Base-by-base conservation (phyloP, 2,888 invertebrate species). In the Dasysyrphus tricinctus region DNA sequence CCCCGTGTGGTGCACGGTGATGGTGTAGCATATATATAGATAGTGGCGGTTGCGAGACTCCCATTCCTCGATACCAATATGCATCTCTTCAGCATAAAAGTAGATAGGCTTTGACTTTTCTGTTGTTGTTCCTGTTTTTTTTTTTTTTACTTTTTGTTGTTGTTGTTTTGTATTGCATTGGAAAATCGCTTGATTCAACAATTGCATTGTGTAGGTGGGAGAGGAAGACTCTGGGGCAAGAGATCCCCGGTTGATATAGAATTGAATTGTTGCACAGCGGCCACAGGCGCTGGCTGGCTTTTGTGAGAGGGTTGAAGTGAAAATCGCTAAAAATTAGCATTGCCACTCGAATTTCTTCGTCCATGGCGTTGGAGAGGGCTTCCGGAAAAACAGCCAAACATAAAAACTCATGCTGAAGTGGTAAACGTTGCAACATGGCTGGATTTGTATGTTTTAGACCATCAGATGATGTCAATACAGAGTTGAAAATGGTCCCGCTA, bases 311-410 rank as follows among this genome's bases (percentile, higher is more conserved):
- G 29, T 69, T 74, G 61, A 83, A 84, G 65, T 42, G 82, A 86
- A 86, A 86, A 86, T 79, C 78, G 86, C 65, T 82, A 86, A 86
- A 86, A 82, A 86, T 86, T 86, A 81, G 86, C 86, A 78, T 82
- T 70, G 78, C 81, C 78, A 79, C 65, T 81, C 74, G 72, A 82
- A 74, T 82, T 74, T 86, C 86, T 86, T 86, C 82, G 75, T 86
- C 78, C 74, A 34, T 80, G 80, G 63, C 44, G 57, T 74, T 54
- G 54, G 54, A 51, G 54, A 54, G 69, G 29, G 56, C 61, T 63
- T 37, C 65, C 69, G 77, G 69, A 73, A 74, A 65, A 63, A 37
- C 72, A 59, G 61, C 63, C 86, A 75, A 86, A 86, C 86, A 86
- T 77, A 86, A 70, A 86, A 86, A 85, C 73, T 85, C 80, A 69